These are phyloP conservation scores for Chromobotia macracanthus DNA, from an alignment of 2,797 vertebrate genomes.

Conservation along the genomic window DNA sequence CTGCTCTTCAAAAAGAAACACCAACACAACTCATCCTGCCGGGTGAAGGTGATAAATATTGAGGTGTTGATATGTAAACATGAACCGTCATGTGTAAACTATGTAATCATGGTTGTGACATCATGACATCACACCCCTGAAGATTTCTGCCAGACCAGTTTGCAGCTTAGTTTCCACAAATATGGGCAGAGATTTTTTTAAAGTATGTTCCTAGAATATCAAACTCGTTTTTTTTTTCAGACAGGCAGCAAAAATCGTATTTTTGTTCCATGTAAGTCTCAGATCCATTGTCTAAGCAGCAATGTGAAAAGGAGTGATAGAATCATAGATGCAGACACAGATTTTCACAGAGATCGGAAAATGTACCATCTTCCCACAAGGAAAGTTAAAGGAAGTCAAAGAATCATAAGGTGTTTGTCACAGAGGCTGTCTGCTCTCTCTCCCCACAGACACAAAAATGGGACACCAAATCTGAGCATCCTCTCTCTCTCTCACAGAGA, in stretches of 20 bases:
- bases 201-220: neutral
- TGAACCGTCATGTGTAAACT: neutral
- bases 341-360: neutral
- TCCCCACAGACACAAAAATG: slow-evolving; percentile 19
- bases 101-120: neutral
- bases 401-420: slow-evolving; percentile 15
- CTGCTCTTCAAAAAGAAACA: neutral
- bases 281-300: neutral
- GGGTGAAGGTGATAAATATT: neutral
- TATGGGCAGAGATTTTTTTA: neutral
- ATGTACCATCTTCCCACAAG: neutral
- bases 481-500: slow-evolving; percentile 8
- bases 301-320: too few species aligned
- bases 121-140: neutral
- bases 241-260: too few species aligned
- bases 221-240: too few species aligned
- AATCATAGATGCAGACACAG: too few species aligned
- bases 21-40: neutral
- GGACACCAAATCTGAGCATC: neutral
- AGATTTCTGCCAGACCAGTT: neutral
- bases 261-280: neutral
- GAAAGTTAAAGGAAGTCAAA: slow-evolving; percentile 4
- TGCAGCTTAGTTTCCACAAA: neutral
- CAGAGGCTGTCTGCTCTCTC: slow-evolving; percentile 2
- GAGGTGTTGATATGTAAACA: slow-evolving; percentile 5